Conservation (phyloP, 1,140 invertebrate genomes). For the Drosophila teissieri region DNA sequence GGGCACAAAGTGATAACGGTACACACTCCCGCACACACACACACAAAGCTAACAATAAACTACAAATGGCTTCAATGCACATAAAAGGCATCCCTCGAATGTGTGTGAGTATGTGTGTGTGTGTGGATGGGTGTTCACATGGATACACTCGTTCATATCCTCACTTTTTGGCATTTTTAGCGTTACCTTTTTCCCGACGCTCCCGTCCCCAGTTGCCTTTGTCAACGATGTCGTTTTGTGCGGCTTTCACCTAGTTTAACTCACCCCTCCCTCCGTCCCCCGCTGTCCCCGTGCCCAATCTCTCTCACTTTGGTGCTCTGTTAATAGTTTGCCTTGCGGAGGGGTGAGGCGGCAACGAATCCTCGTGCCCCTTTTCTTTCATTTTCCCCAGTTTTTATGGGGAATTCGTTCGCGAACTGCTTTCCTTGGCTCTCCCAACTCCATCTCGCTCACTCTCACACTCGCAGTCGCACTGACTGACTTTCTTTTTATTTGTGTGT, state of each 20-base stretch:
- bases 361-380: neutral
- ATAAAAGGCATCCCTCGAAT: constrained; percentile 60
- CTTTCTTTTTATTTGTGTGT: constrained; percentile 60
- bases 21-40: constrained; percentile 14
- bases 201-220: constrained; percentile 37
- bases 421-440: constrained; percentile 13
- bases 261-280: neutral
- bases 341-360: neutral
- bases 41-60: constrained; percentile 50
- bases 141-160: constrained; percentile 38
- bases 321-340: constrained; percentile 46
- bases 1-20: constrained; percentile 49
- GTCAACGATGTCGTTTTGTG: constrained; percentile 61
- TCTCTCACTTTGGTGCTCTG: constrained; percentile 31
- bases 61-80: constrained; percentile 67
- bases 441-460: constrained; percentile 2
- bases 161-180: constrained; percentile 67
- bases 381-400: constrained; percentile 40
- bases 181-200: constrained; percentile 47
- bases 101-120: constrained; percentile 10
- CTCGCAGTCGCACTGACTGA: too few species aligned
- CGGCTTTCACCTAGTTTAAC: constrained; percentile 69
- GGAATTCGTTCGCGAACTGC: constrained; percentile 33
- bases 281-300: neutral
- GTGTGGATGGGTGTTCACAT: constrained; percentile 9